phyloP scores from a whole-genome alignment of 2,888 invertebrate species.

The Drosophila emarginata region DNA sequence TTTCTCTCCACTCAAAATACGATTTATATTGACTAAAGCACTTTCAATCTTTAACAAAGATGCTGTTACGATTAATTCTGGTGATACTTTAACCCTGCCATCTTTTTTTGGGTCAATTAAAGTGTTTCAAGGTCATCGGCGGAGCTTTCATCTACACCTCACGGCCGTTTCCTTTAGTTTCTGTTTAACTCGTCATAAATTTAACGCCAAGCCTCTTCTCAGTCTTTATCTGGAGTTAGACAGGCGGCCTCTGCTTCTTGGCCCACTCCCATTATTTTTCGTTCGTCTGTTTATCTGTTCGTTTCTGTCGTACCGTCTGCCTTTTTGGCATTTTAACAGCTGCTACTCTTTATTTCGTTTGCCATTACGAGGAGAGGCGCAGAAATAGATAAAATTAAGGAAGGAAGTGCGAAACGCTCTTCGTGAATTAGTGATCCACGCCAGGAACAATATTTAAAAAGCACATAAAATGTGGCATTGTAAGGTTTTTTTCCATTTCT shows the following conservation, averaged over 20 bases:
- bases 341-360: not conserved
- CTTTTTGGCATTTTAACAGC: constrained; percentile 15
- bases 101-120: not conserved
- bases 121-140: not conserved
- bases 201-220: constrained; percentile 13
- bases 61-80: not conserved
- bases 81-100: not conserved
- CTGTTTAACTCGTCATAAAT: constrained; percentile 10
- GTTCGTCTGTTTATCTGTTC: constrained; percentile 2
- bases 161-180: not conserved
- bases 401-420: no score
- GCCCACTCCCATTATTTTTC: not conserved
- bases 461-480: no score
- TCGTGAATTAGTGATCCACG: no score
- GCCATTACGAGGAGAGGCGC: not conserved
- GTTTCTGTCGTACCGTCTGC: not conserved
- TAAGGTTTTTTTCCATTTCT: no score
- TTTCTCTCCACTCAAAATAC: not conserved
- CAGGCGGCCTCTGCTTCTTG: not conserved
- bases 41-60: not conserved
- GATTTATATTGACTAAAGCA: no score
- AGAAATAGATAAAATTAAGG: not conserved
- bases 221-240: constrained; percentile 8
- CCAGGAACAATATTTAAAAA: no score
- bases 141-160: not conserved